Conservation (phyloP, 2,797 vertebrate genomes). For the Malacoraja senta region DNA sequence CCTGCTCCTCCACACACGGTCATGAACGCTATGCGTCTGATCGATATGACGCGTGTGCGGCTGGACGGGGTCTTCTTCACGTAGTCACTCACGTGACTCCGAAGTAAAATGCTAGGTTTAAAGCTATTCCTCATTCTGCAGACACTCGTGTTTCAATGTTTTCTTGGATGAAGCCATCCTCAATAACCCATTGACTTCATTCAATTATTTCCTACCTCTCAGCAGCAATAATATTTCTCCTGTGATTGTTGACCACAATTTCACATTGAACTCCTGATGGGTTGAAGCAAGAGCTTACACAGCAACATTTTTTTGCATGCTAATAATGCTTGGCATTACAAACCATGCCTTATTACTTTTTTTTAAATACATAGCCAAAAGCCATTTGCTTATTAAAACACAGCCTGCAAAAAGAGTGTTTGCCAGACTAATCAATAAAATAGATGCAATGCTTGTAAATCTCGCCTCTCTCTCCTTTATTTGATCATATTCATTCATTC, state of each 20-base stretch:
- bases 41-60: too few species aligned
- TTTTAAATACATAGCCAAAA: neutral
- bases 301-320: neutral
- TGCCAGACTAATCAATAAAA: neutral
- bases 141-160: neutral
- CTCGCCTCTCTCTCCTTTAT: neutral
- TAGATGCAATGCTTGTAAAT: neutral
- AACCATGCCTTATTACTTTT: neutral
- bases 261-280: neutral
- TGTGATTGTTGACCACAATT: neutral
- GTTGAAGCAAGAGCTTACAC: neutral
- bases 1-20: too few species aligned
- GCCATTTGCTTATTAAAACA: conserved; percentile 4
- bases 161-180: neutral
- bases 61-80: too few species aligned
- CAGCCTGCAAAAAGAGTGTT: neutral
- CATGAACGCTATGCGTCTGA: too few species aligned
- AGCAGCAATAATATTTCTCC: neutral
- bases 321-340: neutral
- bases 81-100: too few species aligned
- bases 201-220: neutral
- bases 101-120: neutral
- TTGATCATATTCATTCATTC: neutral
- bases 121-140: neutral
- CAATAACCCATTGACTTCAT: neutral